Base-by-base conservation (phyloP, 2,797 vertebrate genomes). In the Cichlasoma orientale region DNA sequence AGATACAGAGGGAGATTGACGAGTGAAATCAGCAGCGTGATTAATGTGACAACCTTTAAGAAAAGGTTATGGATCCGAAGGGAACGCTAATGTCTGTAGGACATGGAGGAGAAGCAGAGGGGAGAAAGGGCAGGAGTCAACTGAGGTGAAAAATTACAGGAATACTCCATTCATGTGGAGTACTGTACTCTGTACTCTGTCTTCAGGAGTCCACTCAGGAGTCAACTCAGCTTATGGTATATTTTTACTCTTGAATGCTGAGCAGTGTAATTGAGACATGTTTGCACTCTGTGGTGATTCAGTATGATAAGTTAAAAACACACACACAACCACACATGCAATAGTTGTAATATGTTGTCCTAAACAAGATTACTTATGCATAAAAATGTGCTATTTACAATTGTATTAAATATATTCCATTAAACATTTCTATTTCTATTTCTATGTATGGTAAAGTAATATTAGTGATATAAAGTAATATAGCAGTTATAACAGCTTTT, bases 21-120 rank as follows among this genome's bases (percentile, higher is more conserved):
- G 68, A 86, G 81, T 84, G 70, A 78, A 94, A 90, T 94, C 94
- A 90, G 82, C 87, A 80, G 90, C 75, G 80, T 94, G 92, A 94
- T 93, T 94, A 94, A 95, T 94, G 91, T 91, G 90, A 94, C 92
- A 95, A 94, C 93, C 93, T 95, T 95, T 94, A 92, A 93, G 90
- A 89, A 94, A 94, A 94, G 92, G 94, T 93, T 93, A 91, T 89
- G 86, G 86, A 90, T 93, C 92, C 79, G 1, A 41, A n/a, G 87
- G 92, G 91, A 93, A 84, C 92, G 56, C 86, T 91, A 90, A 92
- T 92, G 91, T 92, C 85, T 91, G 83, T 77, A 71, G 90, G 90
- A 92, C 90, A 91, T 58, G 73, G 63, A 80, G 80, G 89, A 84
- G 86, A 86, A 75, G 80, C 80, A 52, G 78, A 88, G 82, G 56